Evolutionary conservation across 2,113 vertebrate species (phyloP).

Genomic region (Aviceda subcristata): DNA sequence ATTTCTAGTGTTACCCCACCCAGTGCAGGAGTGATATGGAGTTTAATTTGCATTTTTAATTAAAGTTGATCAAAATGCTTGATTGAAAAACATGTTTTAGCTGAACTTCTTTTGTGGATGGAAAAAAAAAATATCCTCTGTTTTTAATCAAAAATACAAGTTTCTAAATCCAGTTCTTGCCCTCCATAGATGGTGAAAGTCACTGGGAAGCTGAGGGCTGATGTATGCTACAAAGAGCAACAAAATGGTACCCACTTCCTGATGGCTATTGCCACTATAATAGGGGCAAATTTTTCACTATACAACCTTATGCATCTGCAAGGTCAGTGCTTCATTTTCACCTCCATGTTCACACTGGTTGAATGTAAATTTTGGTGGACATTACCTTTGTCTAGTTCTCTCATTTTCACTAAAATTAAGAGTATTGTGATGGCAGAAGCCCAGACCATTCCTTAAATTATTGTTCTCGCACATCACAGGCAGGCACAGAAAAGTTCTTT

Average conservation of each 20-base stretch:
- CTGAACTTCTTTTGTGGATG: background rate
- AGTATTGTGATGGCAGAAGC: background rate
- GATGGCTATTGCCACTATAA: background rate
- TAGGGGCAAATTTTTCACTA: background rate
- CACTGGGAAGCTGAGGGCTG: background rate
- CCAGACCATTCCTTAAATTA: background rate
- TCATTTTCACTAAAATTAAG: background rate
- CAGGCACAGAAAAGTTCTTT: background rate
- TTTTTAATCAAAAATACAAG: background rate
- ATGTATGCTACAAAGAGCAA: background rate
- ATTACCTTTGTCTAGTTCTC: background rate
- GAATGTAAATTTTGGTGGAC: background rate
- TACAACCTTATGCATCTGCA: background rate
- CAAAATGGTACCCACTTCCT: background rate
- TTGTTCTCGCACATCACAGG: background rate
- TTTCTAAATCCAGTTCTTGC: background rate
- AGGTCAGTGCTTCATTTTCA: background rate
- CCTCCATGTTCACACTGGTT: background rate
- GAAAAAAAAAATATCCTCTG: background rate
- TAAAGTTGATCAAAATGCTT: background rate
- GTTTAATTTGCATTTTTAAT: background rate
- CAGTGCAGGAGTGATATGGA: background rate
- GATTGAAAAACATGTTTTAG: background rate
- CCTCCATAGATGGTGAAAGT: background rate
- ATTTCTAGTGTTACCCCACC: background rate